Conservation (phyloP, 2,113 vertebrate species). For the Sitta europaea region DNA sequence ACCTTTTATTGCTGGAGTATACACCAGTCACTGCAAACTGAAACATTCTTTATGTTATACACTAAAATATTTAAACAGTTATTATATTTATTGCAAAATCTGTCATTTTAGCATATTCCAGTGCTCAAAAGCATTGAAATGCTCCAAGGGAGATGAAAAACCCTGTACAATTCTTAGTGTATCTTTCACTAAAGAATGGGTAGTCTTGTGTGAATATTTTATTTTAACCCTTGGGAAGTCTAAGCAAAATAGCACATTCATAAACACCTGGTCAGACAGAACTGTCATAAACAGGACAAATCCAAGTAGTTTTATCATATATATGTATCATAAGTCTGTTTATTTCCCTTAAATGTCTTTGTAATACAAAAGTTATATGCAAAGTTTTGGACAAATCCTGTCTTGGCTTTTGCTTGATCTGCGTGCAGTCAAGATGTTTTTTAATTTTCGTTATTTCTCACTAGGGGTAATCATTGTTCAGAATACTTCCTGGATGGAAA, state of each 20-base stretch:
- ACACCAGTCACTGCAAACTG: slow-evolving; percentile 20
- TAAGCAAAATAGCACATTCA: neutral
- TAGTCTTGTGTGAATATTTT: slow-evolving; percentile 29
- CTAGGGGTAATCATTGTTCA: neutral
- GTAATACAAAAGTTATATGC: neutral
- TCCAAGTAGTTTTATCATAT: neutral
- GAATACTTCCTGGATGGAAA: neutral
- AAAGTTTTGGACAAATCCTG: neutral
- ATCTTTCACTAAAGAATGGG: slow-evolving; percentile 12
- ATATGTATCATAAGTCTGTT: neutral
- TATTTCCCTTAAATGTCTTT: neutral
- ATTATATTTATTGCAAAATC: slow-evolving; percentile 46
- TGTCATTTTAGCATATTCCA: slow-evolving; percentile 50
- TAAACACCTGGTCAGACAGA: neutral
- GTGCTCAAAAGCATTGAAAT: slow-evolving; percentile 25
- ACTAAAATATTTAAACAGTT: slow-evolving; percentile 31
- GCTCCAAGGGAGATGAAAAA: slow-evolving; percentile 16
- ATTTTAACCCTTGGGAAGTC: slow-evolving; percentile 10
- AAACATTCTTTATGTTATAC: slow-evolving; percentile 44
- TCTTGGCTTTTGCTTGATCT: neutral
- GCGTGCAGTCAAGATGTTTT: neutral
- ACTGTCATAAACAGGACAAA: neutral
- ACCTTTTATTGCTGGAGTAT: slow-evolving; percentile 8
- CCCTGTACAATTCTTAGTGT: slow-evolving; percentile 9
- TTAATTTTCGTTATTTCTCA: neutral